These are phyloP conservation scores for Schrankia costaestrigalis DNA, from an alignment of 2,888 invertebrate genomes.

Conservation along the genomic window DNA sequence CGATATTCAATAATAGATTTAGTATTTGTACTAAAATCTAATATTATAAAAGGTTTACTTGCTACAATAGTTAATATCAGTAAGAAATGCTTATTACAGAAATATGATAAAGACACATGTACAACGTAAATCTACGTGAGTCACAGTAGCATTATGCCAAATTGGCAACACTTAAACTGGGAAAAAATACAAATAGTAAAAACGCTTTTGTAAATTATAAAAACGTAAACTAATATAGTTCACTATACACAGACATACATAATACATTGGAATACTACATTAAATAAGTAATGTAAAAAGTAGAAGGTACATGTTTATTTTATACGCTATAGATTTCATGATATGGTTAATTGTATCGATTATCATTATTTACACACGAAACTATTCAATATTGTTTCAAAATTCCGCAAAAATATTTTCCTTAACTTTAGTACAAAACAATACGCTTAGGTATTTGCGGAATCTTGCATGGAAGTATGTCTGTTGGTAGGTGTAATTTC, in stretches of 20 bases:
- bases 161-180: constrained; percentile 24
- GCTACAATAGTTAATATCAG: too few species aligned
- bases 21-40: constrained; percentile 10
- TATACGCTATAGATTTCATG: constrained; percentile 32
- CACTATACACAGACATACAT: constrained; percentile 23
- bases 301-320: constrained; percentile 27
- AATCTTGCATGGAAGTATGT: constrained; percentile 21
- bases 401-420: constrained; percentile 11
- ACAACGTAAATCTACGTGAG: constrained; percentile 25
- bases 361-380: constrained; percentile 28
- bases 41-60: not conserved
- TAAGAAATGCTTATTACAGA: too few species aligned
- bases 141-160: constrained; percentile 29
- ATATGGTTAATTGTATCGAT: constrained; percentile 35
- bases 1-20: too few species aligned
- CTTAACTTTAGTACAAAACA: constrained; percentile 9
- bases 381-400: constrained; percentile 11
- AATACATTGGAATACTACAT: constrained; percentile 25
- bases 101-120: too few species aligned
- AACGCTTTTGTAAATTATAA: constrained; percentile 23
- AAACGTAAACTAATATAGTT: constrained; percentile 16
- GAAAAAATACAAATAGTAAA: constrained; percentile 24
- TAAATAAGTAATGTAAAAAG: constrained; percentile 7
- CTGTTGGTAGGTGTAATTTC: constrained; percentile 25
- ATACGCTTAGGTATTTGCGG: constrained; percentile 11